Evolutionary conservation across 2,113 vertebrate species (phyloP).

Genomic region (Sarotherodon lohbergeri): DNA sequence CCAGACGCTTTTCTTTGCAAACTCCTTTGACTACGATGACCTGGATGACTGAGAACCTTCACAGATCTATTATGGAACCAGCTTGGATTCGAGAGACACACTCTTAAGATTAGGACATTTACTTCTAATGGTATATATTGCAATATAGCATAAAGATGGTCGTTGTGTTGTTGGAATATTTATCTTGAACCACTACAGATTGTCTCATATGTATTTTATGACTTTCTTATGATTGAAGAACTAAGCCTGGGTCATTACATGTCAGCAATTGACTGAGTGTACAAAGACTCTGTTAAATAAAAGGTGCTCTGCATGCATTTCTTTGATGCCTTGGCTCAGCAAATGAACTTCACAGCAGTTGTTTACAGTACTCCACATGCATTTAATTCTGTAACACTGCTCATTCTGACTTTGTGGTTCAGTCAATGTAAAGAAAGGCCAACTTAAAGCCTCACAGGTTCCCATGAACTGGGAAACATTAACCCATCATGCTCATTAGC

Average conservation of each 20-base stretch:
- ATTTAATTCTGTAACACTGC: conserved; percentile 54
- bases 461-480: conserved; percentile 49
- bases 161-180: not conserved
- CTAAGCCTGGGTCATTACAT: not conserved
- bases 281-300: not conserved
- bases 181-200: not conserved
- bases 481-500: conserved; percentile 48
- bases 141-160: not conserved
- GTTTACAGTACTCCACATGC: conserved; percentile 49
- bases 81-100: not conserved
- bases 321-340: not conserved
- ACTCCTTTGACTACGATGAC: too few species aligned
- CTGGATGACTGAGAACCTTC: too few species aligned
- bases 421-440: conserved; percentile 44
- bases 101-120: not conserved
- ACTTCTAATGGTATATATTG: not conserved
- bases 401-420: conserved; percentile 48
- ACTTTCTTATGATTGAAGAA: not conserved
- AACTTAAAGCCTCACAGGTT: conserved; percentile 40
- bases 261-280: not conserved
- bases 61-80: not conserved
- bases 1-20: too few species aligned
- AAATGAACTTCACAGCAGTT: conserved; percentile 2
- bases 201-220: not conserved
- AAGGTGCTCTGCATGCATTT: not conserved